phyloP scores from a whole-genome alignment of 1,140 invertebrate species.

The Cotesia vestalis region DNA sequence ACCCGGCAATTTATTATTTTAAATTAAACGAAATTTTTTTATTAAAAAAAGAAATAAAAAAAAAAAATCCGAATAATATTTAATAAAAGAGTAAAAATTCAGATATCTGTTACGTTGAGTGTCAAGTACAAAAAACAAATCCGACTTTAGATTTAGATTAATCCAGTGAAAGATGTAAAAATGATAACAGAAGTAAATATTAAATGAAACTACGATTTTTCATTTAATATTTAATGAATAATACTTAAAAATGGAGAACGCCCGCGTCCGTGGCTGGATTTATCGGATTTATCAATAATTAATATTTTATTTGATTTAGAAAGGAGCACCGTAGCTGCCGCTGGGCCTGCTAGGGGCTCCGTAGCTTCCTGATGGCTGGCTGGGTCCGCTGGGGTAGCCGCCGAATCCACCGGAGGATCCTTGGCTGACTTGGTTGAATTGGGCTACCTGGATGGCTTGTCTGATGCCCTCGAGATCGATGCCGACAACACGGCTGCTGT shows the following conservation, averaged over 20 bases:
- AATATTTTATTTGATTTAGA: slow-evolving; percentile 46
- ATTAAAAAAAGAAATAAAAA: too few relatives aligned
- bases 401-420: slow-evolving; percentile 39
- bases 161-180: too few relatives aligned
- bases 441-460: slow-evolving; percentile 64
- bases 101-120: too few relatives aligned
- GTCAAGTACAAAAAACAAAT: too few relatives aligned
- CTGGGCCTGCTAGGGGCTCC: slow-evolving; percentile 62
- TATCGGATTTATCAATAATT: not conserved
- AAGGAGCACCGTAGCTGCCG: slow-evolving; percentile 58
- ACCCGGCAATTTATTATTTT: too few relatives aligned
- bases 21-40: too few relatives aligned
- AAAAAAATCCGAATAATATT: too few relatives aligned
- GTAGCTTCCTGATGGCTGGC: slow-evolving; percentile 67
- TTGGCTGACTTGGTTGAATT: slow-evolving; percentile 70
- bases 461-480: slow-evolving; percentile 80
- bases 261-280: slow-evolving; percentile 24
- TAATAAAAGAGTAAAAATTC: too few relatives aligned
- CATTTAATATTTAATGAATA: not conserved
- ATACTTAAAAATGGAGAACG: slow-evolving; percentile 27
- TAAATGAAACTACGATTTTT: too few relatives aligned
- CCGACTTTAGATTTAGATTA: too few relatives aligned
- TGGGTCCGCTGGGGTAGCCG: slow-evolving; percentile 55
- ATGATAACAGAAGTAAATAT: too few relatives aligned
- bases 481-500: slow-evolving; percentile 72